Percentiles rank a stretch among this genome's conserved stretches.
These are phyloP conservation scores for Ahaetulla prasina DNA, from an alignment of 2,113 vertebrate genomes.

Conservation along the genomic window DNA sequence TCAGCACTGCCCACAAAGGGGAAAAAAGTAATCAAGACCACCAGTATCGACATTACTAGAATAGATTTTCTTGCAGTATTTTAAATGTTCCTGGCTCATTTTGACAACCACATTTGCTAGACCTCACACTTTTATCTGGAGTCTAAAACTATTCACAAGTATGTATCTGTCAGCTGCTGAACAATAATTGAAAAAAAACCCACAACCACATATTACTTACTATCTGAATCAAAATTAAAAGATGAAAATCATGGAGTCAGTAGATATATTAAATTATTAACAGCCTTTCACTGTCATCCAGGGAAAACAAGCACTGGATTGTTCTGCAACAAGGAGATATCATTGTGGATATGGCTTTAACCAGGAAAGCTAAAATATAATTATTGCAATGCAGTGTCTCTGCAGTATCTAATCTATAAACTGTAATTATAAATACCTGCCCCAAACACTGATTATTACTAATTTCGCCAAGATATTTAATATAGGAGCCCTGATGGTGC, in stretches of 20 bases:
- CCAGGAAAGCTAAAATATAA: neutral
- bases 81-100: neutral
- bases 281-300: neutral
- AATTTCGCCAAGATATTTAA: conserved; percentile 43
- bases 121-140: neutral
- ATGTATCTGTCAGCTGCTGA: neutral
- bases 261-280: neutral
- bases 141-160: neutral
- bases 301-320: neutral
- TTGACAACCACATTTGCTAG: neutral
- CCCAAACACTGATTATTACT: neutral
- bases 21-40: neutral
- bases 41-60: neutral
- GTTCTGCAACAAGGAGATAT: neutral
- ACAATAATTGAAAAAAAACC: neutral
- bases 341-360: conserved; percentile 25
- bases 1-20: neutral
- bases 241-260: neutral
- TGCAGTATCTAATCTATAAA: neutral
- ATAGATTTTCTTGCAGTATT: neutral
- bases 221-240: neutral
- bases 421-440: neutral
- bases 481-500: neutral
- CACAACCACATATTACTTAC: neutral
- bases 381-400: neutral